Base-by-base conservation (phyloP, 2,797 vertebrate species). In the Hemibagrus guttatus region DNA sequence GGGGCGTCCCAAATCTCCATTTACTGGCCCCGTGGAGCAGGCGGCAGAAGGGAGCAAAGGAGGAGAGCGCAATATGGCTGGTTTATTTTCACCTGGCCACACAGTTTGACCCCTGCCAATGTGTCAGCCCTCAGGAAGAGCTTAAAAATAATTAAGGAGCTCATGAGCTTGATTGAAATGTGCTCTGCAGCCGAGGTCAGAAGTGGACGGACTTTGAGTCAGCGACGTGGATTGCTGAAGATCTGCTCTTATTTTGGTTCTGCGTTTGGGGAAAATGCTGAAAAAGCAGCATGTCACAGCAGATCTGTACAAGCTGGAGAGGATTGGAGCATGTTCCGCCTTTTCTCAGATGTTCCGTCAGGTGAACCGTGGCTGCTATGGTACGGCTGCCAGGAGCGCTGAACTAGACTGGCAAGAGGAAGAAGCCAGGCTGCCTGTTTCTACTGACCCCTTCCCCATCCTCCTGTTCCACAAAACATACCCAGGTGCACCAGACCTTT, bases 41-140 rank as follows among this genome's bases (percentile, higher is more conserved):
- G 92, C 91, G 86, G 85, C 91, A 71, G 88, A 92, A 93, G 91
- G 93, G 92, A 92, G 92, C 93, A 93, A 91, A 84, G 78, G 93
- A 92, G 92, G 93, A 91, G 92, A 91, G 90, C 7, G 91, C 95
- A 96, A 96, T 96, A 96, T 95, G 95, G 95, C 93, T 91, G 93
- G 92, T 95, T 96, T 95, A 95, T 94, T 94, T 94, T 95, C 95
- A 95, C 94, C 94, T 95, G 94, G 94, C 93, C 95, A 94, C 95
- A 95, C 95, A 96, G 95, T 95, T 95, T 96, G 95, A 95, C 95
- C 95, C 93, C 95, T 93, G 93, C 93, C 93, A 92, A 89, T 79
- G 93, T 93, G 94, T 94, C 94, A 92, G 89, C 93, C 92, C 93
- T 93, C 93, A 93, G 90, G 93, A 95, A 94, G 93, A 95, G 94